A percentile compares a stretch with the other conserved stretches of the same genome.
These are phyloP conservation scores for Lycophotia porphyrea DNA, from an alignment of 2,888 invertebrate species.

Conservation along the genomic window DNA sequence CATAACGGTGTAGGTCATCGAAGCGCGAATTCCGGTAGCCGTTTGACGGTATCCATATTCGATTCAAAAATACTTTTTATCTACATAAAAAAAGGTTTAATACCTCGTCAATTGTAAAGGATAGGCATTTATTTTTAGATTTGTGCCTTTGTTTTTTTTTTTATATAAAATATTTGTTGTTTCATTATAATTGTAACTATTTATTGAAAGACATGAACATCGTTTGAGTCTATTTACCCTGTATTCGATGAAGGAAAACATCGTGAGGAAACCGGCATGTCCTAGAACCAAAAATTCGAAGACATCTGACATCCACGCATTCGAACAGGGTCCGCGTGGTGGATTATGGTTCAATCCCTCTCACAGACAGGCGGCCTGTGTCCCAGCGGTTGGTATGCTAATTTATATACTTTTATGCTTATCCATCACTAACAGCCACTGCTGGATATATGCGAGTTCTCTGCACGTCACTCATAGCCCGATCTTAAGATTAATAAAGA, in stretches of 20 bases:
- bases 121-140: slow-evolving; percentile 46
- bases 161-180: background rate
- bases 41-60: slow-evolving; percentile 69
- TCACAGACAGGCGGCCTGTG: background rate
- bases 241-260: background rate
- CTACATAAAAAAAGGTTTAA: slow-evolving; percentile 50
- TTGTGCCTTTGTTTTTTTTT: slow-evolving; percentile 26
- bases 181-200: background rate
- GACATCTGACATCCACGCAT: background rate
- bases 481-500: background rate
- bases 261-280: background rate
- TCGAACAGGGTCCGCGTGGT: background rate
- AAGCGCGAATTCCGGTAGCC: slow-evolving; percentile 78
- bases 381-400: background rate
- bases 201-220: background rate
- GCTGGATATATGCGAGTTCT: background rate
- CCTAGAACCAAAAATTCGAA: background rate
- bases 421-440: background rate
- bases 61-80: slow-evolving; percentile 57
- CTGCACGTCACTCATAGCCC: background rate
- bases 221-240: background rate
- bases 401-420: background rate
- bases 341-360: background rate
- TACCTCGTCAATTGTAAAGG: slow-evolving; percentile 47
- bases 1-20: slow-evolving; percentile 73